Evolutionary conservation across 2,113 vertebrate species (phyloP).

Genomic region (Speoplatyrhinus poulsoni): DNA sequence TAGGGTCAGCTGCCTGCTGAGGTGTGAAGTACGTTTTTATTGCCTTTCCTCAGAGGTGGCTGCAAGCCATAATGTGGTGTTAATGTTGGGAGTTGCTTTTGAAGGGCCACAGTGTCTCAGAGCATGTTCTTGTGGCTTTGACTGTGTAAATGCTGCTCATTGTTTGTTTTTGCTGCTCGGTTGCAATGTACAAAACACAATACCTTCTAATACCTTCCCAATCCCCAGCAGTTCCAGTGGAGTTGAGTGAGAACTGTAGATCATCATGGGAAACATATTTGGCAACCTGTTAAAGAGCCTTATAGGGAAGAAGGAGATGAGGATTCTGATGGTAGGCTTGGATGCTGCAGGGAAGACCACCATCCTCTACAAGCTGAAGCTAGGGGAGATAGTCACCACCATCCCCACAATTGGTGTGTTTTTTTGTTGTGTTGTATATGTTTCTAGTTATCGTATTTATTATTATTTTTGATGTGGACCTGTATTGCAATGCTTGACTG

Average conservation of each 20-base stretch:
- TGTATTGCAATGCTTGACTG: no score
- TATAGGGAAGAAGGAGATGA: conserved; percentile 94
- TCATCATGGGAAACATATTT: conserved; percentile 90
- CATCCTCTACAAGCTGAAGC: conserved; percentile 91
- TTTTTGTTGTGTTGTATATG: conserved; percentile 19
- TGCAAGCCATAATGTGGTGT: conserved; percentile 27
- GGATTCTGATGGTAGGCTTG: conserved; percentile 91
- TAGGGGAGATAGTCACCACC: conserved; percentile 92
- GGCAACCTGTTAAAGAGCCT: conserved; percentile 93
- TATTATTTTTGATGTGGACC: no score
- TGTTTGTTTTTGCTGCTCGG: conserved; percentile 24
- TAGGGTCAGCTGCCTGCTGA: conserved; percentile 39
- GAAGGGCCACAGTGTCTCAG: conserved; percentile 28
- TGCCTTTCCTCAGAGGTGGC: conserved; percentile 37
- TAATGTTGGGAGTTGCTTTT: conserved; percentile 34
- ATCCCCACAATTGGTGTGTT: conserved; percentile 86
- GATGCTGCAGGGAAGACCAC: conserved; percentile 93
- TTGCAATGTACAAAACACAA: conserved; percentile 7
- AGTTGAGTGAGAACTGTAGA: conserved; percentile 38
- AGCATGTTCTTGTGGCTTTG: conserved; percentile 22
- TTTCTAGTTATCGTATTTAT: neutral
- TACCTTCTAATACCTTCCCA: neutral
- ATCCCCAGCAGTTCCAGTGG: conserved; percentile 43
- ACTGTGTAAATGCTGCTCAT: conserved; percentile 14
- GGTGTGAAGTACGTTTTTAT: conserved; percentile 45